These are phyloP conservation scores for Graphium colonna DNA, from an alignment of 2,888 invertebrate genomes.

Conservation along the genomic window DNA sequence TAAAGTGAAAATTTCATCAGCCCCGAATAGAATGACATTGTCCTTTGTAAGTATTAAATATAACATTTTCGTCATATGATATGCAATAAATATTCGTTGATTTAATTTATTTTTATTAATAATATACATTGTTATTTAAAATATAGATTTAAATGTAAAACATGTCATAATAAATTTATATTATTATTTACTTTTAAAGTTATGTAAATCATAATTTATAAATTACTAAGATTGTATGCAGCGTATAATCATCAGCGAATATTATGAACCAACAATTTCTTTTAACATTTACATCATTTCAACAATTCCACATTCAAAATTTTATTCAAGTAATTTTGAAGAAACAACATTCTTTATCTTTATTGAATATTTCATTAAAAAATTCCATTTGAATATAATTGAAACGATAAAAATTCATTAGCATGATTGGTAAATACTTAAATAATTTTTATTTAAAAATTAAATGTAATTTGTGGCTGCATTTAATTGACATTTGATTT, in stretches of 20 bases:
- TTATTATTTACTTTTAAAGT: too few species aligned
- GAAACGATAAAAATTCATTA: background rate
- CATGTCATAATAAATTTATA: too few species aligned
- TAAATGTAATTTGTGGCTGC: background rate
- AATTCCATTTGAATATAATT: conserved; percentile 5
- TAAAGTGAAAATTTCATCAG: conserved; percentile 48
- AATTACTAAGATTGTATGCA: too few species aligned
- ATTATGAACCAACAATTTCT: too few species aligned
- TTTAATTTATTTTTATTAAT: too few species aligned
- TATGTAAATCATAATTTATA: too few species aligned
- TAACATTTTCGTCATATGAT: too few species aligned
- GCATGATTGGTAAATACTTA: background rate
- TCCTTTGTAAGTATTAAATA: conserved; percentile 67
- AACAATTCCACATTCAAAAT: too few species aligned
- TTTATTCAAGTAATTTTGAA: background rate
- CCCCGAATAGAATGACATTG: conserved; percentile 75
- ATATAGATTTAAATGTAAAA: too few species aligned
- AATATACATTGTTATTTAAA: too few species aligned
- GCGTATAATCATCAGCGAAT: too few species aligned
- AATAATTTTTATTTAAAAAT: conserved; percentile 9
- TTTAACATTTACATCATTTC: too few species aligned
- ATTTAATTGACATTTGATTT: conserved; percentile 6
- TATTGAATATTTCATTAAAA: conserved; percentile 9
- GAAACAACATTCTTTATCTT: background rate
- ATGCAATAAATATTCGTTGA: background rate